Conservation (phyloP, 2,113 vertebrate genomes). For the Dasyornis broadbenti region DNA sequence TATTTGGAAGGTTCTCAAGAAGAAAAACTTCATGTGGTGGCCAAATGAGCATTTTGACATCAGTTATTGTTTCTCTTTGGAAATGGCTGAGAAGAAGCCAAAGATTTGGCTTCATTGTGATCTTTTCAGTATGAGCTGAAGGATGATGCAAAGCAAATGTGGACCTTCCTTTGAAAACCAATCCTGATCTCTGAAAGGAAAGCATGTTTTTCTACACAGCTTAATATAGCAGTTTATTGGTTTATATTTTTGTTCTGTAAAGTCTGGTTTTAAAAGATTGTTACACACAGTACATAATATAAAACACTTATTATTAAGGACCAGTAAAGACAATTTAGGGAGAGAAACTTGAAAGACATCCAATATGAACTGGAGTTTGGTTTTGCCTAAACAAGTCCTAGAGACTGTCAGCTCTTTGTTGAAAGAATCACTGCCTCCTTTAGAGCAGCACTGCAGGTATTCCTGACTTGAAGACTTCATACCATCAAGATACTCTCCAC, state of each 20-base stretch:
- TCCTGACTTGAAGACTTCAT: background rate
- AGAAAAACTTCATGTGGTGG: background rate
- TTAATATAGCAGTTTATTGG: background rate
- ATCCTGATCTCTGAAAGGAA: background rate
- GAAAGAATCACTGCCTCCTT: background rate
- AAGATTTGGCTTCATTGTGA: background rate
- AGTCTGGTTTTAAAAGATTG: background rate
- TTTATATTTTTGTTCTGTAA: background rate
- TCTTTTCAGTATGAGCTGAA: constrained; percentile 18
- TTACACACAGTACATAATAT: background rate
- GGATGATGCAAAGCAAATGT: constrained; percentile 48
- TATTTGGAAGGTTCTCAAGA: constrained; percentile 19
- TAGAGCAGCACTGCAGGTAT: background rate
- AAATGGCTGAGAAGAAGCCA: constrained; percentile 33
- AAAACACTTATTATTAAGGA: background rate
- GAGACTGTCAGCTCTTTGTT: background rate
- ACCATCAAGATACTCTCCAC: background rate
- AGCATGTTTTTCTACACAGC: background rate
- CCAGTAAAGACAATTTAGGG: background rate
- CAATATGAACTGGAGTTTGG: background rate
- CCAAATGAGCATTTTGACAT: constrained; percentile 45
- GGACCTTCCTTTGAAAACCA: background rate
- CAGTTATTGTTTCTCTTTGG: background rate
- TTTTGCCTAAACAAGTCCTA: background rate
- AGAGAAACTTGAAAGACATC: background rate